phyloP scores from a whole-genome alignment of 2,888 invertebrate genomes.

The Hermodice carunculata region DNA sequence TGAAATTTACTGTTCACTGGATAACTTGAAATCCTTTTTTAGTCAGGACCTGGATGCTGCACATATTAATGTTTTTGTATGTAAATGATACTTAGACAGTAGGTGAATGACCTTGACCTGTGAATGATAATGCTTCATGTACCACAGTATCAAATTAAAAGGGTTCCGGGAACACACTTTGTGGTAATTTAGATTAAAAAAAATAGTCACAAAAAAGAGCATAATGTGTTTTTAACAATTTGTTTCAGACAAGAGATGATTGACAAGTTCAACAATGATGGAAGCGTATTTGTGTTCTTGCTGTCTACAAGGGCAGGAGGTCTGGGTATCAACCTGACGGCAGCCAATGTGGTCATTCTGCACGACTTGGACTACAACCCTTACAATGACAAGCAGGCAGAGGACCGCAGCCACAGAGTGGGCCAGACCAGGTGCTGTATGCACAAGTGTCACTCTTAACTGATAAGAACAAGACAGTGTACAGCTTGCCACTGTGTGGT shows the following conservation, averaged over 20 bases:
- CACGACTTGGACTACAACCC: constrained; percentile 99
- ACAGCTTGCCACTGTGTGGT: background rate
- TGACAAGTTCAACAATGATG: constrained; percentile 86
- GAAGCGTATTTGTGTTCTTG: constrained; percentile 88
- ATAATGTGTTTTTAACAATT: constrained; percentile 4
- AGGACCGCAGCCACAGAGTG: constrained; percentile 83
- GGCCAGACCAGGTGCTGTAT: constrained; percentile 76
- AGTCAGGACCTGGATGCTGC: too few species aligned
- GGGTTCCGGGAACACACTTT: too few species aligned
- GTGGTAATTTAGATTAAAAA: too few species aligned
- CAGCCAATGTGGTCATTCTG: constrained; percentile 95
- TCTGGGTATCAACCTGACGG: constrained; percentile 70
- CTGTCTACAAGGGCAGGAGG: constrained; percentile 95
- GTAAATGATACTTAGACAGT: too few species aligned
- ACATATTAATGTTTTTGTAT: too few species aligned
- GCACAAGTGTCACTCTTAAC: too few species aligned
- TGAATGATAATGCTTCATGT: too few species aligned
- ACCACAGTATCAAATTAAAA: too few species aligned
- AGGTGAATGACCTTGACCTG: too few species aligned
- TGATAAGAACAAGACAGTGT: background rate
- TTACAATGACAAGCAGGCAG: constrained; percentile 97
- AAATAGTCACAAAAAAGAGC: background rate
- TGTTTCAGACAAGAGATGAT: constrained; percentile 86
- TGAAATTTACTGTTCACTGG: too few species aligned
- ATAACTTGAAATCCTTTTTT: too few species aligned